phyloP scores from a whole-genome alignment of 37 sponge, comb jelly and placozoan species.

The Geodia barretti region DNA sequence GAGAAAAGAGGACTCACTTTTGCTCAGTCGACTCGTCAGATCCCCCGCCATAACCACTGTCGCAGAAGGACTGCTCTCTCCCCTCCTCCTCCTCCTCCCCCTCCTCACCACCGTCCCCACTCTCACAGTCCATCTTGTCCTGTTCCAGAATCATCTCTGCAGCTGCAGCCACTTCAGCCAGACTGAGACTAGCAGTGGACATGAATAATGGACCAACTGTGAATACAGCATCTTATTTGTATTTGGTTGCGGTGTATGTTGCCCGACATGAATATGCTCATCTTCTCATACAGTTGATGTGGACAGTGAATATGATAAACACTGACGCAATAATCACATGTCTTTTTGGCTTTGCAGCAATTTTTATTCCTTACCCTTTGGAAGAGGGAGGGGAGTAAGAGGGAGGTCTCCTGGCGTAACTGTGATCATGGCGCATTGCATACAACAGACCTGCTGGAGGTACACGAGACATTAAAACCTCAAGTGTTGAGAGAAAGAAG shows the following conservation, averaged over 20 bases:
- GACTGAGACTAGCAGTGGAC: conserved; percentile 16
- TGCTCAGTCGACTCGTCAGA: too few relatives aligned
- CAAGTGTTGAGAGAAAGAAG: neutral
- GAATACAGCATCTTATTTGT: neutral
- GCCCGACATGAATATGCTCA: too few relatives aligned
- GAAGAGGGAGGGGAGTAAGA: neutral
- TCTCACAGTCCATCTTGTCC: conserved; percentile 30
- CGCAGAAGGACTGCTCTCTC: conserved; percentile 7
- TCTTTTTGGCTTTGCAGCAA: neutral
- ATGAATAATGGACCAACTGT: neutral
- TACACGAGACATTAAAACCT: neutral
- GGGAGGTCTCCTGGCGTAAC: conserved; percentile 40
- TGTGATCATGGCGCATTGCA: conserved; percentile 56
- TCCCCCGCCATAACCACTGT: conserved; percentile 45
- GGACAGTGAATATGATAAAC: too few relatives aligned
- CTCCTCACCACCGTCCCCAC: neutral
- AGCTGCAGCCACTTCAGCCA: conserved; percentile 62
- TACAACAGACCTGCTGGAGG: conserved; percentile 3
- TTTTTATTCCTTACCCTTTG: too few relatives aligned
- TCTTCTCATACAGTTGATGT: neutral
- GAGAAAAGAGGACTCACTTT: too few relatives aligned
- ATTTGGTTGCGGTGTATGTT: neutral
- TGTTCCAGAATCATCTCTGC: conserved; percentile 50
- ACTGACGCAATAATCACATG: conserved; percentile 13
- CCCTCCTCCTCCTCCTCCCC: conserved; percentile 11